Conservation (phyloP, 2,797 vertebrate species). For the Gallirallus australis region DNA sequence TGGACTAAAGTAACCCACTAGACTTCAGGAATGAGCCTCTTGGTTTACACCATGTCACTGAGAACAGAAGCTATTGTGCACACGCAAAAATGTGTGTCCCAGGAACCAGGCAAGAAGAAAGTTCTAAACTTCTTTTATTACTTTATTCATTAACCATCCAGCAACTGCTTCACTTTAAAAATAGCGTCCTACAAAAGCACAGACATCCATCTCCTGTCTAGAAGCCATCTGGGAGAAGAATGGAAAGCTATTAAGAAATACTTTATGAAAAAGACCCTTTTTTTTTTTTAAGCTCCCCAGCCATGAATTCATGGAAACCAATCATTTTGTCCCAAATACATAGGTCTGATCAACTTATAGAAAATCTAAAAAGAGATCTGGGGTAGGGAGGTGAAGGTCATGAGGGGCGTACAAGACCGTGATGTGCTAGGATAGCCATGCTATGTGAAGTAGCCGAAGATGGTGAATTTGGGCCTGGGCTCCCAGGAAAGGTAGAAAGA, state of each 20-base stretch:
- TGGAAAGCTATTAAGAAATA: constrained; percentile 58
- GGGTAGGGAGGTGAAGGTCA: background rate
- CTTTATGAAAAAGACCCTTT: background rate
- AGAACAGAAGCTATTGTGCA: background rate
- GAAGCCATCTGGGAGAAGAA: constrained; percentile 63
- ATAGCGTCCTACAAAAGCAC: constrained; percentile 57
- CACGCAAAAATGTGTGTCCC: background rate
- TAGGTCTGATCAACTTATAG: background rate
- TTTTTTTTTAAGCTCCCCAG: background rate
- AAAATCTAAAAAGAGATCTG: constrained; percentile 8
- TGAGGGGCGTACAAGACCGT: background rate
- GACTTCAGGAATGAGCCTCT: background rate
- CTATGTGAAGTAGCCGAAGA: background rate
- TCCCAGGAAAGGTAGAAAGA: background rate
- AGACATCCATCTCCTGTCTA: constrained; percentile 68
- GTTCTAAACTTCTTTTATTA: constrained; percentile 45
- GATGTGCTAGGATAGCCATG: background rate
- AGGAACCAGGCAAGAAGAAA: background rate
- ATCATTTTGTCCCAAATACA: background rate
- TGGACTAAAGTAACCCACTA: background rate
- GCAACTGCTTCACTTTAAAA: constrained; percentile 48
- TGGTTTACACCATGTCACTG: background rate
- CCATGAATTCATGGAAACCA: background rate
- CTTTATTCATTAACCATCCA: constrained; percentile 54
- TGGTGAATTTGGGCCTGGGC: background rate